Conservation (phyloP, 2,888 invertebrate species). For the Phorcus lineatus region DNA sequence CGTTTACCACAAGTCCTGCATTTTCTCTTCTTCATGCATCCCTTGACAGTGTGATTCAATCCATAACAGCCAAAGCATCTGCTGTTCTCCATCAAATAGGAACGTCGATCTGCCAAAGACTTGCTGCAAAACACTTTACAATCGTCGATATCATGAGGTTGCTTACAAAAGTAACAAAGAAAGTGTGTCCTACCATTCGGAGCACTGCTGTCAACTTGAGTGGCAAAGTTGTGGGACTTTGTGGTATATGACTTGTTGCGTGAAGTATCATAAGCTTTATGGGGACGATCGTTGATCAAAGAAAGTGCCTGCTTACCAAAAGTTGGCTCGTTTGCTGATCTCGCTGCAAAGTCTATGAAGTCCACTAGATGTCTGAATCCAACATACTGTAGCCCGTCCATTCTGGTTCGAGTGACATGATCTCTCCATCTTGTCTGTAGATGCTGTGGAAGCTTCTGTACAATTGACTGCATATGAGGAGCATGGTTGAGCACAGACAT, state of each 20-base stretch:
- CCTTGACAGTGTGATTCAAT: background rate
- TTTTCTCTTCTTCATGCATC: background rate
- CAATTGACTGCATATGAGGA: background rate
- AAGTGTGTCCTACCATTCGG: too few relatives aligned
- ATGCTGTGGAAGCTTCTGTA: background rate
- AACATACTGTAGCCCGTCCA: background rate
- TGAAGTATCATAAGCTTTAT: too few relatives aligned
- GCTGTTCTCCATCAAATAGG: background rate
- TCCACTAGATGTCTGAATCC: background rate
- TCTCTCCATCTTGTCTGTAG: background rate
- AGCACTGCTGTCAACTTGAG: too few relatives aligned
- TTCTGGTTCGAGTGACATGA: background rate
- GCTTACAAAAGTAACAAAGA: too few relatives aligned
- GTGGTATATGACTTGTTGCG: too few relatives aligned
- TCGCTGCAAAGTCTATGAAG: background rate
- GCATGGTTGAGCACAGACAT: background rate
- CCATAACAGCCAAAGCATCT: conserved; percentile 9
- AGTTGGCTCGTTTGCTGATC: background rate
- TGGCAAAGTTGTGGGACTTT: too few relatives aligned
- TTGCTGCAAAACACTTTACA: background rate
- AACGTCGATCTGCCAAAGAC: background rate
- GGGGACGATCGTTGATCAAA: too few relatives aligned
- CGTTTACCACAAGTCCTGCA: background rate
- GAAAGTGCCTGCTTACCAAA: too few relatives aligned
- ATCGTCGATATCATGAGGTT: background rate